Conservation (phyloP, 2,888 invertebrate genomes). For the Hedychridium roseum region DNA sequence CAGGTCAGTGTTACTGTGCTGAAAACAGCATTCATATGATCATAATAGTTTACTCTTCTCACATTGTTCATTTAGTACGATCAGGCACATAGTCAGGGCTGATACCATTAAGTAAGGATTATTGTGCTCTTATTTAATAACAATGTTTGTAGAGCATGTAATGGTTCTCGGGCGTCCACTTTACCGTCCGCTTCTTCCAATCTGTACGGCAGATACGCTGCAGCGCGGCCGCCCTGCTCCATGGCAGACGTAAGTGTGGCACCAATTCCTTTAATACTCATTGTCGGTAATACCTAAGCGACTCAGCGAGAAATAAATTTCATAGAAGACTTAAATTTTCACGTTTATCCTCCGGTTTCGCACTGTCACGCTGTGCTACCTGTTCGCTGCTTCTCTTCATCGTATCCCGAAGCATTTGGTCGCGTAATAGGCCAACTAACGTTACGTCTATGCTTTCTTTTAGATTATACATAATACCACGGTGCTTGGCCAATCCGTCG, state of each 20-base stretch:
- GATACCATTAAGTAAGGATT: too few species aligned
- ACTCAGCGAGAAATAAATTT: not conserved
- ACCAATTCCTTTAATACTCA: not conserved
- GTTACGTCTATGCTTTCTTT: conserved; percentile 50
- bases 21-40: too few species aligned
- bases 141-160: too few species aligned
- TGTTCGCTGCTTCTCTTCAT: not conserved
- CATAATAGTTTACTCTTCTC: too few species aligned
- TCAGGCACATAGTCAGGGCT: too few species aligned
- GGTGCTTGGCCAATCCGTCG: conserved; percentile 66
- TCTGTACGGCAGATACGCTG: conserved; percentile 72
- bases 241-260: conserved; percentile 73
- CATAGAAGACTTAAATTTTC: not conserved
- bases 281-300: not conserved
- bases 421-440: not conserved
- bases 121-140: too few species aligned
- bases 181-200: too few species aligned
- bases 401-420: not conserved
- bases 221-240: conserved; percentile 71
- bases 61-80: too few species aligned
- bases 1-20: too few species aligned
- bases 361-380: not conserved
- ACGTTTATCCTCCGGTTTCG: not conserved
- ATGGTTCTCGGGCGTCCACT: too few species aligned
- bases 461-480: conserved; percentile 74